phyloP scores from a whole-genome alignment of 2,797 vertebrate species.

The Tiaroga cobitis region DNA sequence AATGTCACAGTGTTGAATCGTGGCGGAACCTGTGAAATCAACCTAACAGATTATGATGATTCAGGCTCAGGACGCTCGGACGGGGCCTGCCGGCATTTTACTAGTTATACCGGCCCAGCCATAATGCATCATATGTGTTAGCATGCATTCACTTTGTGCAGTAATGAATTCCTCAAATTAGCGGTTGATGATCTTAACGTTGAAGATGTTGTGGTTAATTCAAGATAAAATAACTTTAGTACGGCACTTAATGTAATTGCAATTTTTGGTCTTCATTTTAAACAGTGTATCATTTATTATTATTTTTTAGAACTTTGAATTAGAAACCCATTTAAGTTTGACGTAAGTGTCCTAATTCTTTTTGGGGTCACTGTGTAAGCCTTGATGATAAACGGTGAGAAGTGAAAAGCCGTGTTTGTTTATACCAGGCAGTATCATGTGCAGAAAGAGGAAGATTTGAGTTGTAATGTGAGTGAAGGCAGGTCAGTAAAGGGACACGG shows the following conservation, averaged over 20 bases:
- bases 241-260: no score
- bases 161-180: background rate
- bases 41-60: constrained; percentile 40
- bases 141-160: background rate
- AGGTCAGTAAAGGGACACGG: constrained; percentile 1
- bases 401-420: background rate
- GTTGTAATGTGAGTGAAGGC: background rate
- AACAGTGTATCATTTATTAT: background rate
- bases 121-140: no score
- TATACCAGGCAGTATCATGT: background rate
- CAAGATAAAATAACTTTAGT: no score
- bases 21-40: constrained; percentile 28
- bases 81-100: background rate
- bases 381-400: background rate
- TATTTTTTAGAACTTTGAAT: background rate
- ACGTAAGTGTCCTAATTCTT: background rate
- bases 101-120: background rate
- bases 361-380: background rate
- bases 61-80: constrained; percentile 7
- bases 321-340: background rate
- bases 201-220: no score
- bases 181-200: background rate
- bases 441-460: background rate
- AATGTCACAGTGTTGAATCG: constrained; percentile 44
- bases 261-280: no score